Evolutionary conservation across 2,113 vertebrate genomes (phyloP).

Genomic region (Crotalus horridus): DNA sequence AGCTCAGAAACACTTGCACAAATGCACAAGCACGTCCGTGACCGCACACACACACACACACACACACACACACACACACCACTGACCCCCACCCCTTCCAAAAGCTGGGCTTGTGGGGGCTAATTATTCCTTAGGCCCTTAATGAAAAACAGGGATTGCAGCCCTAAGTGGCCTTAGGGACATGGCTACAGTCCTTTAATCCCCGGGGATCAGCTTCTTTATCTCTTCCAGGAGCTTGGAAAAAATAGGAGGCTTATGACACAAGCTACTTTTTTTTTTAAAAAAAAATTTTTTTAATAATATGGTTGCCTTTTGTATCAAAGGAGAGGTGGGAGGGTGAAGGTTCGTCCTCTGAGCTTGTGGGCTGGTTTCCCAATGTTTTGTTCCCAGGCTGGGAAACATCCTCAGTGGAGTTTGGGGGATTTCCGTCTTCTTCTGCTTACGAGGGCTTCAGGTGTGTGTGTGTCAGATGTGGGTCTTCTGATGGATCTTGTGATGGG

Average conservation of each 20-base stretch:
- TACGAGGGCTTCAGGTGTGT: too few species aligned
- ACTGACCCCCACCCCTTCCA: background rate
- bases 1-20: background rate
- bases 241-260: conserved; percentile 80
- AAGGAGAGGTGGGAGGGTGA: background rate
- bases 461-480: too few species aligned
- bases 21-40: too few species aligned
- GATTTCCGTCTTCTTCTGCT: too few species aligned
- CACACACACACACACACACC: background rate
- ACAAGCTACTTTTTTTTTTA: conserved; percentile 40
- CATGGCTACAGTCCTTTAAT: conserved; percentile 67
- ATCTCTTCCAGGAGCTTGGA: conserved; percentile 74
- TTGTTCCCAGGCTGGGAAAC: too few species aligned
- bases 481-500: too few species aligned
- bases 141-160: conserved; percentile 73
- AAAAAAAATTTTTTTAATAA: background rate
- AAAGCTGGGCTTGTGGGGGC: conserved; percentile 42
- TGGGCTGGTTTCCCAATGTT: too few species aligned
- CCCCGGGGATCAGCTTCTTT: conserved; percentile 68
- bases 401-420: too few species aligned
- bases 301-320: background rate
- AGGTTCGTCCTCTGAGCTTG: too few species aligned
- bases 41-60: too few species aligned
- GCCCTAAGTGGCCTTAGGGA: conserved; percentile 70
- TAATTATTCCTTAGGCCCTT: conserved; percentile 76